phyloP scores from a whole-genome alignment of 2,797 vertebrate species.

The Holocentrus rufus region DNA sequence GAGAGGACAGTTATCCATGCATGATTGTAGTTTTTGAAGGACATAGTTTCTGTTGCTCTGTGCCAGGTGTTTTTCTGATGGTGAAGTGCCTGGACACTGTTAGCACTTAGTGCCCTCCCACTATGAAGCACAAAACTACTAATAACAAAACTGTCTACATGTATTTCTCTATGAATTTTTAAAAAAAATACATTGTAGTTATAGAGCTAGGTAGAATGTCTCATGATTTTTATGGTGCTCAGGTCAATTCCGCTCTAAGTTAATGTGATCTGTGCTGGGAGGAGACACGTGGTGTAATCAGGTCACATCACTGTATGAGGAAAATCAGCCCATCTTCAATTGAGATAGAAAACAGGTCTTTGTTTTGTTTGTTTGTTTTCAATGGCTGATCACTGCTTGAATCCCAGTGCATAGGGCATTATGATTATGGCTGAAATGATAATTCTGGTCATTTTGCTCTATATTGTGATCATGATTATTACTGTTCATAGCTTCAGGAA shows the following conservation, averaged over 20 bases:
- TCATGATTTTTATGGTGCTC: conserved; percentile 74
- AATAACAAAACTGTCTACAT: conserved; percentile 56
- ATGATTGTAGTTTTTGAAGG: conserved; percentile 74
- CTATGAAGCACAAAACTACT: conserved; percentile 64
- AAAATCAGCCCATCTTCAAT: conserved; percentile 42
- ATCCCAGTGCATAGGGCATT: conserved; percentile 13
- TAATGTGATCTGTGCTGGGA: conserved; percentile 60
- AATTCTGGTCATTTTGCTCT: conserved; percentile 13
- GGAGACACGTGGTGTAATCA: conserved; percentile 58
- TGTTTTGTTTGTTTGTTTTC: conserved; percentile 5
- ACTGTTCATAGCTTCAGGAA: conserved; percentile 19
- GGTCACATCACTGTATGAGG: conserved; percentile 69
- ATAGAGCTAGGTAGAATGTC: conserved; percentile 62
- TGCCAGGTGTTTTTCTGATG: conserved; percentile 73
- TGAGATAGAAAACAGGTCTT: conserved; percentile 16
- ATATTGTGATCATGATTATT: conserved; percentile 42
- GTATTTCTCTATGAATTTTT: conserved; percentile 62
- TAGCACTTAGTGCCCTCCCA: conserved; percentile 72
- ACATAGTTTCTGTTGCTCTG: conserved; percentile 66
- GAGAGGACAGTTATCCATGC: conserved; percentile 69
- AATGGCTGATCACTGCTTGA: conserved; percentile 31
- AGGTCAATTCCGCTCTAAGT: conserved; percentile 63
- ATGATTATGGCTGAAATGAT: conserved; percentile 15
- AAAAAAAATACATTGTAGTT: conserved; percentile 62
- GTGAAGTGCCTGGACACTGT: conserved; percentile 75